These are phyloP conservation scores for Pristiophorus japonicus DNA, from an alignment of 2,113 vertebrate genomes.

Conservation along the genomic window DNA sequence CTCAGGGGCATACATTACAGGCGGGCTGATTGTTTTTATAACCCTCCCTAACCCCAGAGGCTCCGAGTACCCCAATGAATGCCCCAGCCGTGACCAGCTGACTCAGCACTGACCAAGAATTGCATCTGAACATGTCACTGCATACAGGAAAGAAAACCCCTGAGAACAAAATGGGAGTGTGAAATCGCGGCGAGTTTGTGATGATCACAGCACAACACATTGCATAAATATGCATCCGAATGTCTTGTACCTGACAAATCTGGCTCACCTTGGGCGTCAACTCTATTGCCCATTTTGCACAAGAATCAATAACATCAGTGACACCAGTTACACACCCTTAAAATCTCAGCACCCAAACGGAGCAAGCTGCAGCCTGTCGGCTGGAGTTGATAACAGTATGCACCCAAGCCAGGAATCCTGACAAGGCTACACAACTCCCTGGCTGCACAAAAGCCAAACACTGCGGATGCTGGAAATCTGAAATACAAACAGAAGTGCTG, in stretches of 20 bases:
- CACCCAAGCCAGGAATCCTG: neutral
- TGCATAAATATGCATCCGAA: neutral
- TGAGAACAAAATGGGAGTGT: neutral
- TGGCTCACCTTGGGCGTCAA: neutral
- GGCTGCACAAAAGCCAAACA: no score
- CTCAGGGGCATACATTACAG: no score
- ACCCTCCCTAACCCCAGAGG: neutral
- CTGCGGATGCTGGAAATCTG: no score
- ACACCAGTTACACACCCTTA: neutral
- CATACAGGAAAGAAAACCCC: neutral
- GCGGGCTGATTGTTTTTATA: neutral
- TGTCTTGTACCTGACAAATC: neutral
- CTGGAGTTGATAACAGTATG: no score
- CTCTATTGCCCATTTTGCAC: neutral
- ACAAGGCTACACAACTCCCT: neutral
- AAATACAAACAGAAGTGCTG: no score
- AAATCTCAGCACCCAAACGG: neutral
- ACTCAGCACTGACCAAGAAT: neutral
- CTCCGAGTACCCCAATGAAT: neutral
- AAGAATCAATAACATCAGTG: neutral
- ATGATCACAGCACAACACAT: slow-evolving; percentile 17
- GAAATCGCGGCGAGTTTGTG: neutral
- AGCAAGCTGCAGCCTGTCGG: neutral
- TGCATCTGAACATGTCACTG: neutral
- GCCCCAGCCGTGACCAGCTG: neutral